Percentiles rank a stretch among this genome's conserved stretches.
phyloP scores from a whole-genome alignment of 1,140 invertebrate genomes.

The Mycetomoellerius zeteki region DNA sequence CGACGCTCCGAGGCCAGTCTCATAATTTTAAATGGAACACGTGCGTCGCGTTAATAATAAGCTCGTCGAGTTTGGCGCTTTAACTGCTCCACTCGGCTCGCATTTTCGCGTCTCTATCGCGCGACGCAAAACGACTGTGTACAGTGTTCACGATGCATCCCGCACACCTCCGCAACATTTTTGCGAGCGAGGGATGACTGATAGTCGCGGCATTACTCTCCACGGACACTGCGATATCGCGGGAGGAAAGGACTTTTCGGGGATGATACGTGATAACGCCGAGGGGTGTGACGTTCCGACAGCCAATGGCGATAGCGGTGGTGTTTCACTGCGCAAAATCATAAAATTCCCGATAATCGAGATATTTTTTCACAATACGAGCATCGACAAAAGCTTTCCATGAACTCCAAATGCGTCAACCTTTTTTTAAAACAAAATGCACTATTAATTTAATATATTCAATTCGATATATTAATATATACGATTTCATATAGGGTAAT shows the following conservation, averaged over 20 bases:
- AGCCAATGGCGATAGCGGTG: conserved; percentile 42
- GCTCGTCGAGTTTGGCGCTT: not conserved
- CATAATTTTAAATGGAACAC: conserved; percentile 51
- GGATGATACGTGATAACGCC: conserved; percentile 49
- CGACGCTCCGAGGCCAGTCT: not conserved
- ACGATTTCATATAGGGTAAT: not conserved
- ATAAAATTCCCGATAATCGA: conserved; percentile 27
- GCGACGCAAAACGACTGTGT: not conserved
- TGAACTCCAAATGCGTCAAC: not conserved
- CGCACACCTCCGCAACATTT: not conserved
- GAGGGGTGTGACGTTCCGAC: conserved; percentile 49
- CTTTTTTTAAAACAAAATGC: not conserved
- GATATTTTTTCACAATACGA: conserved; percentile 6
- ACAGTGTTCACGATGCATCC: not conserved
- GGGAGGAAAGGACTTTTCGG: conserved; percentile 39
- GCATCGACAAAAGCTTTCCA: not conserved
- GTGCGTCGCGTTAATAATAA: conserved; percentile 31
- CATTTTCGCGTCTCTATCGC: not conserved
- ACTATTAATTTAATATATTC: conserved; percentile 26
- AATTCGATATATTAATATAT: not conserved
- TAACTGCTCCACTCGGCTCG: not conserved
- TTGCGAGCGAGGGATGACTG: not conserved
- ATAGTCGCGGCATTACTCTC: not conserved
- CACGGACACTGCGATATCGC: conserved; percentile 54
- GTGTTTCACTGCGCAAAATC: conserved; percentile 53